Evolutionary conservation across 2,888 invertebrate species (phyloP), one percentile per base, ranked within the genome.

Genomic region (Morpho helenor): DNA sequence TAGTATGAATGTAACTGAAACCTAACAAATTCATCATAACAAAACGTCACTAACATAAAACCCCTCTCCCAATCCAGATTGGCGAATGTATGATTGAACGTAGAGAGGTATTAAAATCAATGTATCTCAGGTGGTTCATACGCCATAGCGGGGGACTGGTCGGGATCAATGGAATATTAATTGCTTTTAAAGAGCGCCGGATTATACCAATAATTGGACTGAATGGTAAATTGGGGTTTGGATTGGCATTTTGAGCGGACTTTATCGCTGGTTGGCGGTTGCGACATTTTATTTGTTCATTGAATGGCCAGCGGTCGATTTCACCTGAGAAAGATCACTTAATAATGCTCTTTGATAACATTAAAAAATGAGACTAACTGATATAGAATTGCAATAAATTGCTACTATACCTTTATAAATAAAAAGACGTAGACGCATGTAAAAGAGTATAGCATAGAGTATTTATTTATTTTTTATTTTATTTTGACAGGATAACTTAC

Each of bases 151-250:
- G 53, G 47, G 56, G 52, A 16, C 41, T 55, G 61, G 49, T 9
- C 22, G 40, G 73, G 75, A 78, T 77, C 82, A 78, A 82, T 82
- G 76, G 80, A 82, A 81, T 82, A 82, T 82, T 84, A 82, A 84
- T 84, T 84, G 84, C 72, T 80, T 84, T 82, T 82, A 81, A 84
- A 83, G 79, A 79, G 80, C 72, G 69, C 69, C 64, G 82, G 84
- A 84, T 86, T 84, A 82, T 79, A 69, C 67, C 81, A 77, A 79
- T 82, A 80, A 86, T 84, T 84, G 82, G 76, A 71, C 69, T 69
- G 74, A 61, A 59, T 56, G 60, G 45, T 52, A 49, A 52, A 57
- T 54, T 49, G 59, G 45, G 68, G 63, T 70, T 67, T 71, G 73
- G 71, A 53, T 53, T 66, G 68, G 64, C 70, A 67, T 70, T 69